Evolutionary conservation across 2,113 vertebrate species (phyloP), one percentile per base, ranked within the genome.

Genomic region (Ochotona curzoniae): DNA sequence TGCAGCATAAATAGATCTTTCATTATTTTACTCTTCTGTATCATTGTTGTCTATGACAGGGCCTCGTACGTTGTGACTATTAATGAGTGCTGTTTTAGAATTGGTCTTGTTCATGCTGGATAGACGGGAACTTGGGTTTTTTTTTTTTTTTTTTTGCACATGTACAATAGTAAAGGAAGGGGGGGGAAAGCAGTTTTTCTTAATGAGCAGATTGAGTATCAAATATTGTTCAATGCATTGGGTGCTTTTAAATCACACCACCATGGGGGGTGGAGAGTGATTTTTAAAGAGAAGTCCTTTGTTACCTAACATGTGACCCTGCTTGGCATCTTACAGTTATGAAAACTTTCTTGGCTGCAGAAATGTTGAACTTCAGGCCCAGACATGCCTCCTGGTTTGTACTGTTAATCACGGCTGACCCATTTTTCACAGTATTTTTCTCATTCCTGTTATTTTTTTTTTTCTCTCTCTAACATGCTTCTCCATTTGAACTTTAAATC

Each of bases 391-490:
- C 17, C 28, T 57, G 17, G 66, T 51, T 88, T 95, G 44, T 30
- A 70, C 2, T 32, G 30, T 87, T 87, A 60, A 74, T 49, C 57
- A 18, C 57, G 20, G 57, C 30, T 86, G 32, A 90, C 28, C 47
- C 25, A 23, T 1, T 93, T 82, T 70, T 60, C 9, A 28, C 30
- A 70, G 38, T 79, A 14, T 28, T 64, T 86, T 90, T 69, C 61
- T 60, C 69, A 15, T 91, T 91, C 25, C 87, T 84, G 67, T 7
- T 78, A 76, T 80, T 74, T 84, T 7, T 78, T 71, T 80, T 74
- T 84, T 60, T 69, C 10, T 69, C 28, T 85, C 44, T 70, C 35
- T n/a, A 70, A 21, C 21, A 83, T 23, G 66, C 7, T 82, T 71
- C 61, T 35, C 30, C 35, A 12, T 75, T 70, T 69, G 21, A 51